Evolutionary conservation across 2,888 invertebrate genomes (phyloP), one percentile per base, ranked within the genome.

Genomic region (Rotaria socialis): DNA sequence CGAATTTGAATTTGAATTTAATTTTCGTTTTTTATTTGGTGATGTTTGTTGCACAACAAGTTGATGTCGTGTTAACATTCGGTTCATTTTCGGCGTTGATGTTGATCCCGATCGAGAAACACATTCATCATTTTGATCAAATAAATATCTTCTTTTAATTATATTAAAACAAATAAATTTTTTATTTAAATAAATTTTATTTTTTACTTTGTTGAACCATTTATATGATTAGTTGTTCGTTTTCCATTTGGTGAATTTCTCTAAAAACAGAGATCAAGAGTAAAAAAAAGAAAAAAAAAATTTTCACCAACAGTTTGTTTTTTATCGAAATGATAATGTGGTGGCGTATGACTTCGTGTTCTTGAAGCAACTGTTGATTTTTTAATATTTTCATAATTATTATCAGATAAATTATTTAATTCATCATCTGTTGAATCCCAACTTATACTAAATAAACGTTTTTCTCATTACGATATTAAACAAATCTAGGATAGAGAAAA

Each of bases 301-400:
- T 35, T 35, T 35, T 6, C 6, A 16, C 1, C 22, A 24, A 67
- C 67, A 10, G 5, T 67, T 8, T 67, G 67, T 35, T 67, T 67
- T 67, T 6, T 67, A 5, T 67, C 67, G 4, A 1, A 16, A 35
- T 10, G 6, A 27, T 16, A 35, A 35, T 35, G 35, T 35, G 75
- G 75, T 14, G 75, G 75, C 47, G 75, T 80, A 47, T 80, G 75
- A 47, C 43, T 47, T 47, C 75, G 11, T 80, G 75, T 80, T 80
- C 75, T 19, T 43, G 75, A 80, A 47, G 75, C 47, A 24, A 80
- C 75, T 35, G 35, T 35, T 35, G 35, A 35, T 35, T 35, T 35
- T 35, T 35, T 35, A 35, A 35, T 35, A 7, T 16, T 16, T 14
- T 27, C 14, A 27, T 5, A 27, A 16, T 67, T 10, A 35, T 27